Base-by-base conservation (phyloP, 2,888 invertebrate genomes). In the Acleris literana region DNA sequence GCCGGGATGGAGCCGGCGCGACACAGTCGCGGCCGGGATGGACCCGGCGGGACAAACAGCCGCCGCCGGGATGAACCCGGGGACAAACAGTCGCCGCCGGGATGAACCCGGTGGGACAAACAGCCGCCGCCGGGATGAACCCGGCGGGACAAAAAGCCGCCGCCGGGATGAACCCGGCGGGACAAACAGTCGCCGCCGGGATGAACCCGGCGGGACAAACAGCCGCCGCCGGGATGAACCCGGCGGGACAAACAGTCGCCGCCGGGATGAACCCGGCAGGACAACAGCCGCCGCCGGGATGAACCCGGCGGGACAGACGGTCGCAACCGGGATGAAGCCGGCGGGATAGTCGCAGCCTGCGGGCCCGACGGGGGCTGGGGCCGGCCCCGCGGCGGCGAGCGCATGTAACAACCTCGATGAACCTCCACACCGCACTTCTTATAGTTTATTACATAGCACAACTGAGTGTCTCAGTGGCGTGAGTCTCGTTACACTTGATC, bases 371-470 rank as follows among this genome's bases (percentile, higher is more conserved):
- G 82, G 86, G 89, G 82, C 91, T 83, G 92, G 92, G 91, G 92
- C 91, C 55, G 71, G 76, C 79, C 72, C 79, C 92, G 88, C 72
- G 81, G 88, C 86, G 71, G 81, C 76, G 83, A 79, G 85, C 82
- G 82, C 90, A 87, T 89, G 77, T 79, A 82, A 80, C 82, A 80
- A 85, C 83, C 80, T 75, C 79, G 81, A 78, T 79, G 78, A 85
- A 85, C 77, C 81, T 77, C 80, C 84, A 83, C 90, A 84, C 88
- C 80, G 79, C 87, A 87, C 87, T 86, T 86, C 83, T 83, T 82
- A 74, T 69, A 86, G 89, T 90, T 83, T 86, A 83, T 83, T 73
- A 84, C 82, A 85, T 86, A 86, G 85, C 87, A 88, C 87, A 84
- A 84, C 80, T 78, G 85, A 87, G 81, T 76, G 86, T 87, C 84